These are phyloP conservation scores for Drosophila lacertosa DNA, from an alignment of 1,140 invertebrate species.

Conservation along the genomic window DNA sequence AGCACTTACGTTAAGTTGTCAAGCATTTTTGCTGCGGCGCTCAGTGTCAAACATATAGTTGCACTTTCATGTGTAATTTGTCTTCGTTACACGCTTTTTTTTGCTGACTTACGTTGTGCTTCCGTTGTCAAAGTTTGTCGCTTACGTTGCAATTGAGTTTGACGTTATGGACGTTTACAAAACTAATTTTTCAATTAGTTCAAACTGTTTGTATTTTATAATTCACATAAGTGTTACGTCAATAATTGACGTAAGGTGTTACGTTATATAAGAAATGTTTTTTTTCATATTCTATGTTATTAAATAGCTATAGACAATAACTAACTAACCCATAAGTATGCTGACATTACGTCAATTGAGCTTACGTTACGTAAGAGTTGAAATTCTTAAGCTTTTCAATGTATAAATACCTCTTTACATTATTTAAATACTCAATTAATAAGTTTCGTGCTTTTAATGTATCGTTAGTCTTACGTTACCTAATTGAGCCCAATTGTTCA, in stretches of 20 bases:
- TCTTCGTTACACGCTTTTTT: slow-evolving; percentile 8
- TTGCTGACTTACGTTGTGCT: not conserved
- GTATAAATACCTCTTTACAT: not conserved
- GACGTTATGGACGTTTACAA: not conserved
- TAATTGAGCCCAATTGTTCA: too few relatives aligned
- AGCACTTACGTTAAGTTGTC: slow-evolving; percentile 46
- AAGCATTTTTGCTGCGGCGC: slow-evolving; percentile 31
- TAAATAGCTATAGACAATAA: too few relatives aligned
- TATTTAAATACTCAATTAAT: not conserved
- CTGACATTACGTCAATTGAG: not conserved
- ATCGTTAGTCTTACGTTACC: too few relatives aligned
- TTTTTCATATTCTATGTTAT: too few relatives aligned
- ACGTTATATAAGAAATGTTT: too few relatives aligned
- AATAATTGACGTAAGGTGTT: too few relatives aligned
- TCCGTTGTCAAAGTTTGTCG: not conserved
- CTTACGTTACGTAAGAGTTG: not conserved
- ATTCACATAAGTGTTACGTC: too few relatives aligned
- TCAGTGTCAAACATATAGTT: slow-evolving; percentile 35
- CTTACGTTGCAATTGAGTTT: slow-evolving; percentile 1
- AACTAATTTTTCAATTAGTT: not conserved
- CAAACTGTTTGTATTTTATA: not conserved
- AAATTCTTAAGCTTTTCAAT: too few relatives aligned
- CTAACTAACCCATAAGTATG: too few relatives aligned
- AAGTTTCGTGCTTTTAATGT: not conserved
- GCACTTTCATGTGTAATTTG: slow-evolving; percentile 37